phyloP scores from a whole-genome alignment of 2,797 vertebrate species.

The Hapalemur alaotrensis region DNA sequence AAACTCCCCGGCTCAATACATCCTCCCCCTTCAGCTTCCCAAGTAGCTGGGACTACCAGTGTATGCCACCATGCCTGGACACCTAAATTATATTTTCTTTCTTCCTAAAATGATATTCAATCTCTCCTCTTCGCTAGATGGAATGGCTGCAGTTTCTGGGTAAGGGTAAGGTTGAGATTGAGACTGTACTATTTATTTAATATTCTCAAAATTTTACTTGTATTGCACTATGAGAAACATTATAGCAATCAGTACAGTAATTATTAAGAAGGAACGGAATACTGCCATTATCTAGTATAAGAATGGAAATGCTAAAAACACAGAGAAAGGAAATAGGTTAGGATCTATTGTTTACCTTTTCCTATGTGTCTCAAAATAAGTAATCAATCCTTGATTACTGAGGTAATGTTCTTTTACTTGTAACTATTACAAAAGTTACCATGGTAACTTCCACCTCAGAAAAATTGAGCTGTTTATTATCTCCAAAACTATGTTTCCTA shows the following conservation, averaged over 20 bases:
- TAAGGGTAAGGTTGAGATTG: neutral
- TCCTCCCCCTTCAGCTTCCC: neutral
- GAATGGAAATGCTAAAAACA: neutral
- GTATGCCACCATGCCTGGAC: neutral
- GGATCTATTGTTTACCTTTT: neutral
- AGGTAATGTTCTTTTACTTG: neutral
- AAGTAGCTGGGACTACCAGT: neutral
- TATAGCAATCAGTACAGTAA: neutral
- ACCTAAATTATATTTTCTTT: neutral
- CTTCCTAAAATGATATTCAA: neutral
- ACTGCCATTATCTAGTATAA: neutral
- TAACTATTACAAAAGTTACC: constrained; percentile 19
- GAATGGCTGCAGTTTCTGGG: neutral
- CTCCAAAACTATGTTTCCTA: neutral
- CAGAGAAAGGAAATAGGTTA: neutral
- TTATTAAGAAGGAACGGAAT: neutral
- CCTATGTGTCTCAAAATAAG: neutral
- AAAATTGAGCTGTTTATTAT: neutral
- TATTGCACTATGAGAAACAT: neutral
- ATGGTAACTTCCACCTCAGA: neutral
- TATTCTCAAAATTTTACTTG: neutral
- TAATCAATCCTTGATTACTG: constrained; percentile 45
- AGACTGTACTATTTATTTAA: neutral
- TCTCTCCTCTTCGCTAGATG: neutral
- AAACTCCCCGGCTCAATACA: neutral